Evolutionary conservation across 1,140 invertebrate genomes (phyloP).

Genomic region (Trachymyrmex septentrionalis): DNA sequence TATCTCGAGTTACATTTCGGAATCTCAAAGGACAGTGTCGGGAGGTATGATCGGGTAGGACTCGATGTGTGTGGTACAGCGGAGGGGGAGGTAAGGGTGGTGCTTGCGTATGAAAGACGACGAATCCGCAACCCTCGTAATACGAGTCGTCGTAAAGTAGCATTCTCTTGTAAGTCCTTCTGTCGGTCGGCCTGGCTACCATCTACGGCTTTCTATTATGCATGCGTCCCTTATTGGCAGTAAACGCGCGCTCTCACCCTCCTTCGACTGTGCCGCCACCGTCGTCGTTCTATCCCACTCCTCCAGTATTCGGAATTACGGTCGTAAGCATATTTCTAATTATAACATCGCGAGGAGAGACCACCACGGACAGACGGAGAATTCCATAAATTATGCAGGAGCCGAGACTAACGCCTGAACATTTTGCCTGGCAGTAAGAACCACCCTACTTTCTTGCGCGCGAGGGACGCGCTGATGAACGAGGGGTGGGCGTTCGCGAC

Average conservation of each 20-base stretch:
- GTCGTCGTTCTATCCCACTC: not conserved
- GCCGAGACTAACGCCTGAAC: slow-evolving; percentile 52
- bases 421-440: slow-evolving; percentile 54
- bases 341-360: slow-evolving; percentile 76
- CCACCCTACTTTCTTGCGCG: slow-evolving; percentile 55
- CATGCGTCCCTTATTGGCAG: slow-evolving; percentile 83
- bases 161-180: slow-evolving; percentile 80
- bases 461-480: slow-evolving; percentile 61
- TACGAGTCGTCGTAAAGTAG: slow-evolving; percentile 80
- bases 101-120: slow-evolving; percentile 65
- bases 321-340: slow-evolving; percentile 81
- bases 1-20: not conserved
- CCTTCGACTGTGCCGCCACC: slow-evolving; percentile 22
- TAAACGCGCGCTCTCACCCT: slow-evolving; percentile 78
- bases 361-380: slow-evolving; percentile 74
- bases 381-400: slow-evolving; percentile 77
- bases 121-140: slow-evolving; percentile 75
- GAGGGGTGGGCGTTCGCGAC: slow-evolving; percentile 48
- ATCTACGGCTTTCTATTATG: slow-evolving; percentile 81
- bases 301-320: slow-evolving; percentile 74
- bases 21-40: slow-evolving; percentile 7
- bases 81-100: not conserved
- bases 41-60: not conserved
- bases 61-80: not conserved
- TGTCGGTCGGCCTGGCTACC: slow-evolving; percentile 74